phyloP scores from a whole-genome alignment of 2,113 vertebrate genomes.

The Crotalus tigris region DNA sequence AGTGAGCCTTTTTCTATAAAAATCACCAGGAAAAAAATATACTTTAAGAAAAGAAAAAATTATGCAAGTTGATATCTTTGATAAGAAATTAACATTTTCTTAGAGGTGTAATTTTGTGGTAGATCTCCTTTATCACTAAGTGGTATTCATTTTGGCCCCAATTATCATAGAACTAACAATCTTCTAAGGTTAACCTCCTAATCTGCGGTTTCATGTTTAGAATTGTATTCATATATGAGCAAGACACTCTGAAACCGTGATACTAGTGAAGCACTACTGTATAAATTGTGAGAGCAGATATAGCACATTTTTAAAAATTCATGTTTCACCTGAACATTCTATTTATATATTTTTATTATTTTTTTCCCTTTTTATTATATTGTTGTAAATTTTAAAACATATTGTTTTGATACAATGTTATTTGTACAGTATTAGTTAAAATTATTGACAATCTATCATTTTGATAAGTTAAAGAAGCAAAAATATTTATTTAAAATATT shows the following conservation, averaged over 20 bases:
- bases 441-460: background rate
- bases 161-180: background rate
- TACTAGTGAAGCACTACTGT: background rate
- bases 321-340: background rate
- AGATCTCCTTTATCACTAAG: background rate
- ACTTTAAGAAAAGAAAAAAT: background rate
- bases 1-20: slow-evolving; percentile 66
- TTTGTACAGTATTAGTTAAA: background rate
- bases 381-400: background rate
- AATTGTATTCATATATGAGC: background rate
- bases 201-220: background rate
- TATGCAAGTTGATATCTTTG: background rate
- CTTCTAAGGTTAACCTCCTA: background rate
- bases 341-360: background rate
- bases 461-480: background rate
- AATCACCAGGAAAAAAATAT: background rate
- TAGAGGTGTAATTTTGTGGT: background rate
- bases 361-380: background rate
- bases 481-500: background rate
- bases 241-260: background rate
- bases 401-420: background rate
- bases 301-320: background rate
- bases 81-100: background rate
- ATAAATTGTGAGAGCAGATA: background rate
- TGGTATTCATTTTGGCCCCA: background rate